Percentiles rank a stretch among this genome's conserved stretches.
Evolutionary conservation across 1,140 invertebrate genomes (phyloP).

Genomic region (Drosophila mayri): DNA sequence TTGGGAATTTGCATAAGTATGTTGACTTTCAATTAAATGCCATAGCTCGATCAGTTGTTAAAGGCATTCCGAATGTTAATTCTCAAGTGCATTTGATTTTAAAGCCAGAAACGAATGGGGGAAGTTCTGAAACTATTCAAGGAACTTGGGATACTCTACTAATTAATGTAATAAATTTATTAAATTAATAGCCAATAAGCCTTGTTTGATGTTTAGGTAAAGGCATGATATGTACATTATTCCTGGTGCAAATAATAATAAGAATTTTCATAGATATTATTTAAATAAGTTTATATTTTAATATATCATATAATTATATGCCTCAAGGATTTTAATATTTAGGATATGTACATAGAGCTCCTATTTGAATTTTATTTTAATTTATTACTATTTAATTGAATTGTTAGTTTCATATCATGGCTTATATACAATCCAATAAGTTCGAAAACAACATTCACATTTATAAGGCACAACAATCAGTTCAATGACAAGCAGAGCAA

Average conservation of each 20-base stretch:
- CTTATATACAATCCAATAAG: slow-evolving; percentile 6
- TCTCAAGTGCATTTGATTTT: slow-evolving; percentile 75
- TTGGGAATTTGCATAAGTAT: slow-evolving; percentile 79
- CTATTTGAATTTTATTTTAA: not conserved
- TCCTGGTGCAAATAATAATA: no score
- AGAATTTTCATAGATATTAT: not conserved
- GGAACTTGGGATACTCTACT: slow-evolving; percentile 14
- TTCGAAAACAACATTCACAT: slow-evolving; percentile 68
- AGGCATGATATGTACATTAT: no score
- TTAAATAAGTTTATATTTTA: not conserved
- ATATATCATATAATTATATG: no score
- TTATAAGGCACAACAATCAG: slow-evolving; percentile 63
- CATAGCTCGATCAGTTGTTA: slow-evolving; percentile 70
- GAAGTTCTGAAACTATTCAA: not conserved
- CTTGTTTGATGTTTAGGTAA: no score
- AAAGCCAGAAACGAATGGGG: slow-evolving; percentile 20
- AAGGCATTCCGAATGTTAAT: slow-evolving; percentile 81
- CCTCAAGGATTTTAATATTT: not conserved
- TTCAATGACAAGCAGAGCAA: slow-evolving; percentile 74
- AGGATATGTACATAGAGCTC: not conserved
- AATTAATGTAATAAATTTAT: not conserved
- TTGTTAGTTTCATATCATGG: not conserved
- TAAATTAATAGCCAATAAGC: no score
- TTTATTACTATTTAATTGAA: not conserved
- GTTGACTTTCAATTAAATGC: slow-evolving; percentile 80